These are phyloP conservation scores for Sebastes fasciatus DNA, from an alignment of 2,113 vertebrate species.

Conservation along the genomic window DNA sequence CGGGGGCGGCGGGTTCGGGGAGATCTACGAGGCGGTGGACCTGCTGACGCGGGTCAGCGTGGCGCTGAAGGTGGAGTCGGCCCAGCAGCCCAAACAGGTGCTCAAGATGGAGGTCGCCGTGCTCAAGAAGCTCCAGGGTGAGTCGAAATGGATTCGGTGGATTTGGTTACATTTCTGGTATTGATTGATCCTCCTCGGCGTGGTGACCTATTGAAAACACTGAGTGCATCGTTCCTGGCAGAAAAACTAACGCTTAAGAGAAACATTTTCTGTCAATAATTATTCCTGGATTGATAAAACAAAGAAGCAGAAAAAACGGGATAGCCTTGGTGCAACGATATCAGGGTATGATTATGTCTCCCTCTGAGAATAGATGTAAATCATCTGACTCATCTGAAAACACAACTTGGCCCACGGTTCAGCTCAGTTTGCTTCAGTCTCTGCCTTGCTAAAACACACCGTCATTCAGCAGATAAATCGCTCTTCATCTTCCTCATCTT, in stretches of 20 bases:
- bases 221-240: neutral
- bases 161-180: constrained; percentile 49
- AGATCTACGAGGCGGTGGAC: constrained; percentile 99
- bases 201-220: constrained; percentile 39
- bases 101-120: constrained; percentile 99
- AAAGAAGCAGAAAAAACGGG: neutral
- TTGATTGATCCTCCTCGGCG: constrained; percentile 20
- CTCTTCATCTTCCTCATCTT: neutral
- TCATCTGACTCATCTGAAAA: constrained; percentile 50
- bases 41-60: constrained; percentile 93
- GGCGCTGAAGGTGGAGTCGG: constrained; percentile 98
- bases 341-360: neutral
- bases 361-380: constrained; percentile 46
- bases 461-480: neutral
- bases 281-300: neutral
- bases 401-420: neutral
- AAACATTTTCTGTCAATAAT: neutral
- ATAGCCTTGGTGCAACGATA: neutral
- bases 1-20: constrained; percentile 97
- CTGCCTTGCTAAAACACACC: neutral
- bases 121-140: constrained; percentile 98
- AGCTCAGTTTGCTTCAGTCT: constrained; percentile 11
- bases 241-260: neutral
- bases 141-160: constrained; percentile 62
- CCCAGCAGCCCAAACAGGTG: constrained; percentile 99